Conservation (phyloP, 2,113 vertebrate species). For the Macquaria australasica region DNA sequence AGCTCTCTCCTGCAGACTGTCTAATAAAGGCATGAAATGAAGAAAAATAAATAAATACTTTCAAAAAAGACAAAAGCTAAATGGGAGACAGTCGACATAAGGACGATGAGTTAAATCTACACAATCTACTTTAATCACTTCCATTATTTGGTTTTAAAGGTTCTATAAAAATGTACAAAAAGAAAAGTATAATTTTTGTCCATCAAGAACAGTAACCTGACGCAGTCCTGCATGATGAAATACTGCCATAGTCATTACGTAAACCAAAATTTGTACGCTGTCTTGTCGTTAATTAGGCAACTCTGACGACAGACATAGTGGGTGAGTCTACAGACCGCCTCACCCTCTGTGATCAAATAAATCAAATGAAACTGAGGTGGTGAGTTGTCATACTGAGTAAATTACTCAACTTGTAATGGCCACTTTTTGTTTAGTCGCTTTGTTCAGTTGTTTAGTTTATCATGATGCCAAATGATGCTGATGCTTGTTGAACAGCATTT, state of each 20-base stretch:
- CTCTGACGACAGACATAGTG: background rate
- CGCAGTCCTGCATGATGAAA: background rate
- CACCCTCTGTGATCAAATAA: slow-evolving; percentile 8
- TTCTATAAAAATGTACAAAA: background rate
- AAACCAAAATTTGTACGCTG: background rate
- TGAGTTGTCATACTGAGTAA: background rate
- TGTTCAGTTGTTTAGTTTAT: background rate
- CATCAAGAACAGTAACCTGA: background rate
- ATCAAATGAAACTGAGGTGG: background rate
- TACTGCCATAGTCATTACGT: background rate
- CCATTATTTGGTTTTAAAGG: background rate
- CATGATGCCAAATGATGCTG: background rate
- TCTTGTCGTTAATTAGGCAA: background rate
- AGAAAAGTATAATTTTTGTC: background rate
- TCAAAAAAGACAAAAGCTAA: background rate
- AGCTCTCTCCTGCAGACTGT: background rate
- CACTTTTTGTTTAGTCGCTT: background rate
- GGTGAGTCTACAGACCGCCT: background rate
- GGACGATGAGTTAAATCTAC: background rate
- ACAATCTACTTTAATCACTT: background rate
- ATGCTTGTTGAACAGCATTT: background rate
- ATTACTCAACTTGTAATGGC: background rate
- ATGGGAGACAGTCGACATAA: background rate
- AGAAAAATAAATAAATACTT: background rate
- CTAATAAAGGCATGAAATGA: background rate